phyloP scores from a whole-genome alignment of 1,140 invertebrate genomes.

The Acromyrmex heyeri region DNA sequence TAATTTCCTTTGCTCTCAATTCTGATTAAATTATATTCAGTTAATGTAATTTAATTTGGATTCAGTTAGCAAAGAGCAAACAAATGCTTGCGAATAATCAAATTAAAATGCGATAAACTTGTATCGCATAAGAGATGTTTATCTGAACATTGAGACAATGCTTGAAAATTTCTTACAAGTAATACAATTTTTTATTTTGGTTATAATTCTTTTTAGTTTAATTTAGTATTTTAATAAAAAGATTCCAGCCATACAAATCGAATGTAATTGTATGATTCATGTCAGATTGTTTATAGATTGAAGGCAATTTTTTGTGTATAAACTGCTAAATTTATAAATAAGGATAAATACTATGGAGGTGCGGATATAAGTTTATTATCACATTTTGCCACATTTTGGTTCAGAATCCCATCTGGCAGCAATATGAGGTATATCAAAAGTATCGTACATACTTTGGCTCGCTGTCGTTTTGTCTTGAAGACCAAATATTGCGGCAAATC shows the following conservation, averaged over 20 bases:
- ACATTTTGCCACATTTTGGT: conserved; percentile 88
- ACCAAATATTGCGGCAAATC: too few species aligned
- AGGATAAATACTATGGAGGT: conserved; percentile 88
- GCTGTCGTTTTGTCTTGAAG: too few species aligned
- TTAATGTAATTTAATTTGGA: neutral
- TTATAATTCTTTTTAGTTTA: neutral
- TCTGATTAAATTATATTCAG: neutral
- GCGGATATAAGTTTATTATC: conserved; percentile 93
- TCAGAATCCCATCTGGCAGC: conserved; percentile 74
- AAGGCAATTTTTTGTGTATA: too few species aligned
- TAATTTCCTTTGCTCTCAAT: neutral
- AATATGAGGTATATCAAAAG: too few species aligned
- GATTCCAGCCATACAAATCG: neutral
- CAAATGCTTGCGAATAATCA: neutral
- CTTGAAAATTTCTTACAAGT: neutral
- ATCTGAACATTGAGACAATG: neutral
- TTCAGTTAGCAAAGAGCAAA: neutral
- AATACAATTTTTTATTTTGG: neutral
- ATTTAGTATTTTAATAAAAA: neutral
- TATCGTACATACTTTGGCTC: too few species aligned
- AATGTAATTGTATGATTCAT: neutral
- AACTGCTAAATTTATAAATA: neutral
- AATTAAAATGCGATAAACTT: neutral
- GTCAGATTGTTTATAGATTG: neutral
- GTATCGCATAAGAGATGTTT: neutral